These are phyloP conservation scores for Leucania comma DNA, from an alignment of 2,888 invertebrate species.

Conservation along the genomic window DNA sequence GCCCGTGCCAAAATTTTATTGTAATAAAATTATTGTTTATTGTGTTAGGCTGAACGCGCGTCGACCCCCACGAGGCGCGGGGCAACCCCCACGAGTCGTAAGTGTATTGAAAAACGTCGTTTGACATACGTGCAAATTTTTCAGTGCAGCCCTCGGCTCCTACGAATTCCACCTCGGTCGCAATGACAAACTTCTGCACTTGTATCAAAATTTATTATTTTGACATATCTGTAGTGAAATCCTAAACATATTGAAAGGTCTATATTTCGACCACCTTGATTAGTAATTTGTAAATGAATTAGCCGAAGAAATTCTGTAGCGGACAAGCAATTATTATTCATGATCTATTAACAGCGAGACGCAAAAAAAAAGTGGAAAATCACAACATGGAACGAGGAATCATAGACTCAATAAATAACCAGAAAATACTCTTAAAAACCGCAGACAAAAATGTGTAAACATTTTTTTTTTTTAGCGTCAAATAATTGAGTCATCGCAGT, in stretches of 20 bases:
- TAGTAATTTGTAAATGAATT: conserved; percentile 6
- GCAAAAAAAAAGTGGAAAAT: background rate
- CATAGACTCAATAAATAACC: conserved; percentile 41
- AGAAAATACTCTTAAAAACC: conserved; percentile 35
- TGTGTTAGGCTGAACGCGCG: too few relatives aligned
- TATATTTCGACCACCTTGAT: background rate
- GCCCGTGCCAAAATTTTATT: too few relatives aligned
- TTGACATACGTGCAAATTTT: too few relatives aligned
- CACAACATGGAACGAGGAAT: conserved; percentile 1
- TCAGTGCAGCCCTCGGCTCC: too few relatives aligned
- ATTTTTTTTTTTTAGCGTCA: conserved; percentile 28
- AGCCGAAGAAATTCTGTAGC: background rate
- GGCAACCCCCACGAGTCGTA: too few relatives aligned
- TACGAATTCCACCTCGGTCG: too few relatives aligned
- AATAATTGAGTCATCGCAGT: conserved; percentile 54
- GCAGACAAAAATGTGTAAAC: conserved; percentile 51
- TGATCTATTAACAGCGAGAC: background rate
- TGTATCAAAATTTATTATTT: too few relatives aligned
- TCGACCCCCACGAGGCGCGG: too few relatives aligned
- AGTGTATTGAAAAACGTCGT: too few relatives aligned
- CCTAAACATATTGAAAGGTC: background rate
- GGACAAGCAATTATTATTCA: background rate
- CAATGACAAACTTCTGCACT: too few relatives aligned
- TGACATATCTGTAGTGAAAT: too few relatives aligned
- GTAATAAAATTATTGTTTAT: too few relatives aligned